Percentiles rank a stretch among this genome's conserved stretches.
phyloP scores from a whole-genome alignment of 2,888 invertebrate species.

The Teinopalpus imperialis region DNA sequence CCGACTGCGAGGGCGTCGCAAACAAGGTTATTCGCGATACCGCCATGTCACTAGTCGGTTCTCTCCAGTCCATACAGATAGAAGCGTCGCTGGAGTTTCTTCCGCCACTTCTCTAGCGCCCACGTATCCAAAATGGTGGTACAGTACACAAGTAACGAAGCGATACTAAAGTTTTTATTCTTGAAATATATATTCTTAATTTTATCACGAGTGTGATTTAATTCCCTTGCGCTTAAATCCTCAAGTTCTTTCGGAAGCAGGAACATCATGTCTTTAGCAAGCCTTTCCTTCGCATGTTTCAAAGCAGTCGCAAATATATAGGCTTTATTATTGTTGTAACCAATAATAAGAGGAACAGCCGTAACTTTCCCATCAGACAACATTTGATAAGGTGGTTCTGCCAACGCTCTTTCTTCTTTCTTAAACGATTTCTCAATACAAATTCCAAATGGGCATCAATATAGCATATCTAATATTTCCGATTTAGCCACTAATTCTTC shows the following conservation, averaged over 20 bases:
- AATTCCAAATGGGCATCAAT: constrained; percentile 64
- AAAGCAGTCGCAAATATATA: constrained; percentile 60
- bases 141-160: constrained; percentile 53
- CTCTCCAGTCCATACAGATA: too few species aligned
- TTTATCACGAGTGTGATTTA: constrained; percentile 43
- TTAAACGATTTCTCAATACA: constrained; percentile 57
- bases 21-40: too few species aligned
- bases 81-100: too few species aligned
- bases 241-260: constrained; percentile 61
- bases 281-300: constrained; percentile 40
- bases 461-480: constrained; percentile 49
- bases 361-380: constrained; percentile 41
- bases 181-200: constrained; percentile 59
- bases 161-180: constrained; percentile 43
- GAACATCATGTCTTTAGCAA: constrained; percentile 39
- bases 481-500: constrained; percentile 46
- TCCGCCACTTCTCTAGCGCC: too few species aligned
- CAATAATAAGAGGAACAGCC: constrained; percentile 60
- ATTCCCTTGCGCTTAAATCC: constrained; percentile 49
- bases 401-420: constrained; percentile 53
- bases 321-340: constrained; percentile 64
- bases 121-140: too few species aligned
- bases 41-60: too few species aligned
- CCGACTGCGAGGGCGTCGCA: too few species aligned
- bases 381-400: constrained; percentile 51